Base-by-base conservation (phyloP, 2,113 vertebrate genomes). In the Seriola dumerili region DNA sequence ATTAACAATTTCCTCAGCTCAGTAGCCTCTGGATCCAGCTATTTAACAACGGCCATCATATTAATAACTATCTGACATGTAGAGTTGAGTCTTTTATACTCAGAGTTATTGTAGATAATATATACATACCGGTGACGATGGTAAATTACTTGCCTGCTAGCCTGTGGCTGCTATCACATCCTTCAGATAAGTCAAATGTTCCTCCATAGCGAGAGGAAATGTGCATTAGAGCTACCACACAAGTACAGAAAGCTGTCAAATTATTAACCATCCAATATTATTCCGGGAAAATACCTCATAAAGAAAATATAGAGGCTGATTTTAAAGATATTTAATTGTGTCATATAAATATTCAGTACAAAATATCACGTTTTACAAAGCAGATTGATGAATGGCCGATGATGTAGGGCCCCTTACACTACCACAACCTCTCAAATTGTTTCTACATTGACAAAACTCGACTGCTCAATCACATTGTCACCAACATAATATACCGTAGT, bases 311-410 rank as follows among this genome's bases (percentile, higher is more conserved):
- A 74, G 50, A 8, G 79, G 67, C 2, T 84, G 78, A 88, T 91
- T 95, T 94, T 90, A 89, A 92, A 92, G 87, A 85, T 92, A 78
- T 93, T 98, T 98, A 97, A 97, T 98, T 92, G 95, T 96, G 96
- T 96, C 96, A 97, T 98, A 97, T 97, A 98, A 98, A 97, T 97
- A 97, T 96, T 96, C 96, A 95, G 96, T 99, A 98, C 96, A 98
- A 99, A 98, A 98, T 94, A 96, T 97, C 96, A 96, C 96, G 94
- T 97, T 96, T 96, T 97, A 96, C 97, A 97, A 98, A 97, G 96
- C 96, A 96, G 96, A 95, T 85, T 42, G 88, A 92, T 87, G 96
- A 94, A 95, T 84, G 94, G 93, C 95, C 93, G 85, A 81, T 92
- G 78, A 84, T 58, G 72, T 64, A 17, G 81, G 81, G 79, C 80